phyloP scores from a whole-genome alignment of 1,140 invertebrate genomes.

The Helicorthomorpha holstii region DNA sequence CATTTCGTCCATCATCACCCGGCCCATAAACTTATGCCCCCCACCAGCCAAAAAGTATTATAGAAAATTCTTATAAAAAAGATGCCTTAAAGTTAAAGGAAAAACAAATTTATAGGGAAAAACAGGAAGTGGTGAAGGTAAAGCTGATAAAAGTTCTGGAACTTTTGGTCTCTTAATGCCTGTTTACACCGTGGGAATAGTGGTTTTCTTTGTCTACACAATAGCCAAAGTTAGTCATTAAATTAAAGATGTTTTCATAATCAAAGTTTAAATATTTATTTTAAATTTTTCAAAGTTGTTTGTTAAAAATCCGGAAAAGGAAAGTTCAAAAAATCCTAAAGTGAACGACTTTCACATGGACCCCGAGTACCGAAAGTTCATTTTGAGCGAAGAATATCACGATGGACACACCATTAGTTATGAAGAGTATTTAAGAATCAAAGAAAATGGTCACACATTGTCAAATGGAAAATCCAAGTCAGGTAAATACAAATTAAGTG shows the following conservation, averaged over 20 bases:
- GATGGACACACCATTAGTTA: conserved; percentile 7
- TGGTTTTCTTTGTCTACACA: conserved; percentile 86
- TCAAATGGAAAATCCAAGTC: background rate
- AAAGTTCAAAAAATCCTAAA: conserved; percentile 19
- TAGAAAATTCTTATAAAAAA: background rate
- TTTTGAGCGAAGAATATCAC: conserved; percentile 34
- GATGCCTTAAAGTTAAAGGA: background rate
- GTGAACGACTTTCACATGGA: conserved; percentile 46
- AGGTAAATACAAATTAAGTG: background rate
- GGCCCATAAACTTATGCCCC: background rate
- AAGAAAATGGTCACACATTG: background rate
- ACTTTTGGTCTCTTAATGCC: conserved; percentile 87
- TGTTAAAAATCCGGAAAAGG: conserved; percentile 53
- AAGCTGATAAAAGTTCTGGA: conserved; percentile 33
- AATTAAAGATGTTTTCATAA: background rate
- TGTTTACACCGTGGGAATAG: conserved; percentile 83
- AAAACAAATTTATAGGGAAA: conserved; percentile 31
- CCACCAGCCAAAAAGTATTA: conserved; percentile 3
- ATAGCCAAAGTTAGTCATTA: conserved; percentile 69
- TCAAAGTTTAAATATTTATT: background rate
- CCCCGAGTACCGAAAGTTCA: conserved; percentile 46
- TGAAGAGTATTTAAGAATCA: conserved; percentile 6
- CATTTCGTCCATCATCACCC: conserved; percentile 43
- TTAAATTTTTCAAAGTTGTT: conserved; percentile 9
- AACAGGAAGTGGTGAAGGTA: conserved; percentile 33